Evolutionary conservation across 2,797 vertebrate species (phyloP).

Genomic region (Rallus crepitans): DNA sequence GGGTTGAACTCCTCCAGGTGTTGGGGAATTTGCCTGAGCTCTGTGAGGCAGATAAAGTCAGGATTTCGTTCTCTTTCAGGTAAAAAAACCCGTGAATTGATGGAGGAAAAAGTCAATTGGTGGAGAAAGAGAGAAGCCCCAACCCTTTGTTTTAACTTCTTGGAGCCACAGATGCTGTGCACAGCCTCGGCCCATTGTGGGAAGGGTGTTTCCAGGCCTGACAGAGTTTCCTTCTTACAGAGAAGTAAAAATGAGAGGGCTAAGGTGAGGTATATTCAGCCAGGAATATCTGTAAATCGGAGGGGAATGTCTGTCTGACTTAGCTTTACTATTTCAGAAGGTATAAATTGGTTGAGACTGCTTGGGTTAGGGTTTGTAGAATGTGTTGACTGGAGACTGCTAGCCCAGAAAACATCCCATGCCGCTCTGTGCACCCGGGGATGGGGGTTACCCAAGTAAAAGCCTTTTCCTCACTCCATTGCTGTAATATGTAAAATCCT

Average conservation of each 20-base stretch:
- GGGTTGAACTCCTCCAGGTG: accelerated
- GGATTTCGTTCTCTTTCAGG: background rate
- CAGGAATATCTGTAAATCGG: background rate
- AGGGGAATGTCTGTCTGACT: background rate
- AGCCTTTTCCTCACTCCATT: background rate
- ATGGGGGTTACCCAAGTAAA: background rate
- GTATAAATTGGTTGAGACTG: background rate
- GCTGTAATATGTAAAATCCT: background rate
- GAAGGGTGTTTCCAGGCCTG: background rate
- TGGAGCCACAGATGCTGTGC: accelerated
- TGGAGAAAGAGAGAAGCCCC: background rate
- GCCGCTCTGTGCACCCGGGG: accelerated
- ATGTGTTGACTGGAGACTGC: background rate
- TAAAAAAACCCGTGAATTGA: background rate
- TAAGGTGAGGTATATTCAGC: background rate
- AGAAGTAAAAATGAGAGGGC: background rate
- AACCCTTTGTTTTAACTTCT: background rate
- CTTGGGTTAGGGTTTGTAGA: background rate
- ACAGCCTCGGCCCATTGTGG: accelerated
- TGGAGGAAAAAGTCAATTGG: background rate
- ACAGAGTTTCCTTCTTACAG: background rate
- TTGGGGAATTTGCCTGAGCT: background rate
- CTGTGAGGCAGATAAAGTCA: background rate
- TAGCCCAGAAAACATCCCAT: background rate
- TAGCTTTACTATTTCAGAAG: background rate